Conservation (phyloP, 2,888 invertebrate genomes). For the Gymnoscelis rufifasciata region DNA sequence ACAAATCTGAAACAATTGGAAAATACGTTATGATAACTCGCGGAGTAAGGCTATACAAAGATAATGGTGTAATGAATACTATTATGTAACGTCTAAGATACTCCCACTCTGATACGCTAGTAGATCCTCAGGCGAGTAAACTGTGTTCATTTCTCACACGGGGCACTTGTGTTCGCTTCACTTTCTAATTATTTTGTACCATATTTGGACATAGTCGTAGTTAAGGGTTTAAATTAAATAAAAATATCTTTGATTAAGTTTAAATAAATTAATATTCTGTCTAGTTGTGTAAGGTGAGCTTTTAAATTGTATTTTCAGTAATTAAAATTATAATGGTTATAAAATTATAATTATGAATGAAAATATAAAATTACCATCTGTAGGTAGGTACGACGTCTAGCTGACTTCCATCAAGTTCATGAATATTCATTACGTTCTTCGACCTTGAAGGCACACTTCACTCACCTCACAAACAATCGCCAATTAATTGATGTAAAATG, state of each 20-base stretch:
- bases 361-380: too few relatives aligned
- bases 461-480: slow-evolving; percentile 27
- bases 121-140: slow-evolving; percentile 12
- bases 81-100: slow-evolving; percentile 47
- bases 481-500: slow-evolving; percentile 31
- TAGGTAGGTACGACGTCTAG: not conserved
- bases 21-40: slow-evolving; percentile 1
- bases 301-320: not conserved
- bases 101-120: slow-evolving; percentile 48
- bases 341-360: too few relatives aligned
- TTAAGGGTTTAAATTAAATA: too few relatives aligned
- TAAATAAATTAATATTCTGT: not conserved
- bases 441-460: slow-evolving; percentile 28
- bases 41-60: slow-evolving; percentile 6
- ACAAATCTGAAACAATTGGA: not conserved
- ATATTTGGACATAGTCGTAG: not conserved
- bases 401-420: slow-evolving; percentile 10
- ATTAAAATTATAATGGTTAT: too few relatives aligned
- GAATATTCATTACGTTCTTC: slow-evolving; percentile 21
- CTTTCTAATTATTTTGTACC: not conserved
- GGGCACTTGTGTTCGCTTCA: too few relatives aligned
- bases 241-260: too few relatives aligned
- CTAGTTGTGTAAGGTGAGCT: not conserved
- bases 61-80: slow-evolving; percentile 53
- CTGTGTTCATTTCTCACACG: too few relatives aligned